These are phyloP conservation scores for Anthophora plumipes DNA, from an alignment of 2,888 invertebrate genomes.

Conservation along the genomic window DNA sequence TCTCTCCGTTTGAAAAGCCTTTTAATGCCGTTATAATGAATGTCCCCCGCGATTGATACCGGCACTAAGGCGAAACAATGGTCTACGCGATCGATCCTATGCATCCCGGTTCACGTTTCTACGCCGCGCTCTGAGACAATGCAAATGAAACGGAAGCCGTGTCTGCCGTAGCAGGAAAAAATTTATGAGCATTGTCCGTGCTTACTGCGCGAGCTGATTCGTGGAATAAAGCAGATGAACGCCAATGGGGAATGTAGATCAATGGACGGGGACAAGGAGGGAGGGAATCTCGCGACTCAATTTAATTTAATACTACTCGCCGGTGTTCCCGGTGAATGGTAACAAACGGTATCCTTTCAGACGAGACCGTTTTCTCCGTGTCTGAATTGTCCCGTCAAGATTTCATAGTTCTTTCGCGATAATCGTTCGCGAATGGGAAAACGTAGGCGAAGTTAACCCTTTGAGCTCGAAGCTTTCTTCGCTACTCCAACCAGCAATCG, in stretches of 20 bases:
- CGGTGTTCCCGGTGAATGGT: not conserved
- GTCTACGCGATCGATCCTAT: conserved; percentile 49
- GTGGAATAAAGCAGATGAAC: conserved; percentile 31
- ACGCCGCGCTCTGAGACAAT: conserved; percentile 38
- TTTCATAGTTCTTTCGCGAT: not conserved
- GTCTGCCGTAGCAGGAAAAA: conserved; percentile 48
- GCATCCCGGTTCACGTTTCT: conserved; percentile 30
- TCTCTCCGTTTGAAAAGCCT: conserved; percentile 33
- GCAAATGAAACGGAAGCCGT: conserved; percentile 42
- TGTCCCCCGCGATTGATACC: conserved; percentile 46
- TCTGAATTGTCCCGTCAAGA: not conserved
- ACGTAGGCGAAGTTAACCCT: too few relatives aligned
- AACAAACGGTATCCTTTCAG: not conserved
- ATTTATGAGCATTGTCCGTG: conserved; percentile 50
- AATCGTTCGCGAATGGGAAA: not conserved
- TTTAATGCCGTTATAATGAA: conserved; percentile 62
- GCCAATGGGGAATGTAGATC: conserved; percentile 33
- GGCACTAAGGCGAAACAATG: conserved; percentile 54
- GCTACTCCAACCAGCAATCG: too few relatives aligned
- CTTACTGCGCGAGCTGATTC: conserved; percentile 33
- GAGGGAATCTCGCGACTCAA: not conserved
- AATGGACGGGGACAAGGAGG: not conserved
- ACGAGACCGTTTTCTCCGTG: not conserved
- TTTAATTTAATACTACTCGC: conserved; percentile 5
- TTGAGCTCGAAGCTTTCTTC: too few relatives aligned